Evolutionary conservation across 1,140 invertebrate species (phyloP).

Genomic region (Anastatus disparis): DNA sequence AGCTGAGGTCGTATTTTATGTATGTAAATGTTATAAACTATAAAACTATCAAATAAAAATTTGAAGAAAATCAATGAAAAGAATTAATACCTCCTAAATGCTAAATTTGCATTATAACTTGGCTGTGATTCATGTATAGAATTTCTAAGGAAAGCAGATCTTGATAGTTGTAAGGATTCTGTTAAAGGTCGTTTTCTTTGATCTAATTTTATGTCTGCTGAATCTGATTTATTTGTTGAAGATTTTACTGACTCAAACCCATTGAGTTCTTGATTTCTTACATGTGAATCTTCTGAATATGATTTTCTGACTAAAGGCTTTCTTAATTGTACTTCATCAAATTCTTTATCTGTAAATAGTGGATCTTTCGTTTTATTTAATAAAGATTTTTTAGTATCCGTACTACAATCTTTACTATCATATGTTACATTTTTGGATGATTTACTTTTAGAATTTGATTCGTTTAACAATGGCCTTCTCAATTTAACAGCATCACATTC

Average conservation of each 20-base stretch:
- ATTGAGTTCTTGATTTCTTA: background rate
- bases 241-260: constrained; percentile 24
- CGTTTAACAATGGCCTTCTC: too few species aligned
- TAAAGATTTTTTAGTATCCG: too few species aligned
- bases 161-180: constrained; percentile 31
- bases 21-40: constrained; percentile 8
- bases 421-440: background rate
- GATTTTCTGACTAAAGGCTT: background rate
- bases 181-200: constrained; percentile 33
- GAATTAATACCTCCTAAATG: constrained; percentile 31
- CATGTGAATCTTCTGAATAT: background rate
- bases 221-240: background rate
- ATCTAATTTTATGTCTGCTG: background rate
- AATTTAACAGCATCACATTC: too few species aligned
- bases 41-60: constrained; percentile 39
- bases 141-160: constrained; percentile 39
- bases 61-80: constrained; percentile 28
- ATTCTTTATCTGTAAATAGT: constrained; percentile 1
- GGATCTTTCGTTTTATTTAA: too few species aligned
- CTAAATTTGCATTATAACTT: constrained; percentile 5
- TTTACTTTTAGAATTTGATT: background rate
- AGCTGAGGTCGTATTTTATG: too few species aligned
- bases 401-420: background rate
- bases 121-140: constrained; percentile 37
- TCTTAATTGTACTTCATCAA: constrained; percentile 7